Evolutionary conservation across 1,140 invertebrate species (phyloP).

Genomic region (Tetragonula clypearis): DNA sequence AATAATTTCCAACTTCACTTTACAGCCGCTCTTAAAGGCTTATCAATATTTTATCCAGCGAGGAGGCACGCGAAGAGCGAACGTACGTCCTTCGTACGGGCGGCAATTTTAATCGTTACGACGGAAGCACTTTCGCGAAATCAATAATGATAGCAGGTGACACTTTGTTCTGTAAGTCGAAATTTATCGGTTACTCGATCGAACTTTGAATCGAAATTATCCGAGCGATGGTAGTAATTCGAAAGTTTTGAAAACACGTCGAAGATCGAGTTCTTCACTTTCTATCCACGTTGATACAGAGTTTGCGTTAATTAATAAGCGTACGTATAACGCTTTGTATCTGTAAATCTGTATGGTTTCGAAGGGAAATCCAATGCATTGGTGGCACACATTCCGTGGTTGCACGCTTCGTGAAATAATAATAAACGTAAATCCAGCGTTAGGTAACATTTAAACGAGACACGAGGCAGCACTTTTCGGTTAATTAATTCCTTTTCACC

Average conservation of each 20-base stretch:
- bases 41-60: not conserved
- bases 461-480: not conserved
- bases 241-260: no score
- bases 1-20: not conserved
- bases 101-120: no score
- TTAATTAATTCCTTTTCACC: not conserved
- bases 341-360: slow-evolving; percentile 34
- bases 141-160: no score
- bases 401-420: not conserved
- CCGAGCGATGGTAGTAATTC: no score
- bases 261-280: no score
- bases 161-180: no score
- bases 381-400: not conserved
- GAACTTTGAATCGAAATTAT: no score
- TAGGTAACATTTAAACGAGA: not conserved
- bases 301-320: slow-evolving; percentile 23
- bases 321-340: slow-evolving; percentile 9
- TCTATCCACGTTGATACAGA: not conserved
- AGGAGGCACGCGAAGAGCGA: not conserved
- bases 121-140: no score
- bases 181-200: no score
- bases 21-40: not conserved
- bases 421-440: not conserved
- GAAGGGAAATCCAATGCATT: slow-evolving; percentile 31
- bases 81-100: not conserved